Conservation (phyloP, 2,113 vertebrate genomes). For the Progne subis region DNA sequence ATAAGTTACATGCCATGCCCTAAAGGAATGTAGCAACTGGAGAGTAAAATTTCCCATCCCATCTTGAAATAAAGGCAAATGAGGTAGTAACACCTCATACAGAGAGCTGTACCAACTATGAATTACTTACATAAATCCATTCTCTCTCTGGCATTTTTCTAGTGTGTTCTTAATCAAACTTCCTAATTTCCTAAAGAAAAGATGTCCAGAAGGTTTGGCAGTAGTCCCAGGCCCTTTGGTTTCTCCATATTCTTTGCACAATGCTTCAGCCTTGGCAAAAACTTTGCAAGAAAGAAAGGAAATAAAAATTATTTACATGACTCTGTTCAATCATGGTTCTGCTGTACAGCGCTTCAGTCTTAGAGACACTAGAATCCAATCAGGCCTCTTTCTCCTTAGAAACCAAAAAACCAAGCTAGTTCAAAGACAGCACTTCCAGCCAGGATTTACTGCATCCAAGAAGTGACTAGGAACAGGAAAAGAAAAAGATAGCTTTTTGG, state of each 20-base stretch:
- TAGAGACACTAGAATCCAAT: neutral
- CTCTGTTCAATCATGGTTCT: neutral
- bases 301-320: neutral
- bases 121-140: slow-evolving; percentile 95
- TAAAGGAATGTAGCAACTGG: neutral
- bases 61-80: neutral
- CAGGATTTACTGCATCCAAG: neutral
- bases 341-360: neutral
- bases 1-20: neutral
- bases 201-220: slow-evolving; percentile 93
- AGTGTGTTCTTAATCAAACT: slow-evolving; percentile 88
- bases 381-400: neutral
- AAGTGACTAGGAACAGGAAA: neutral
- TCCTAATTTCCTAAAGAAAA: slow-evolving; percentile 95
- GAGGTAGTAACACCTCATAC: neutral
- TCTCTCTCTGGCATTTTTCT: slow-evolving; percentile 96
- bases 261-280: slow-evolving; percentile 87
- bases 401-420: slow-evolving; percentile 6
- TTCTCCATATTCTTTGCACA: slow-evolving; percentile 97
- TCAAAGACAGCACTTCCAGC: neutral
- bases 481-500: neutral
- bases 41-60: neutral
- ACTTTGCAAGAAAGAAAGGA: slow-evolving; percentile 68
- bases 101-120: neutral
- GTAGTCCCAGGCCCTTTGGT: slow-evolving; percentile 94